Base-by-base conservation (phyloP, 2,888 invertebrate genomes). In the Stegana nigrithorax region DNA sequence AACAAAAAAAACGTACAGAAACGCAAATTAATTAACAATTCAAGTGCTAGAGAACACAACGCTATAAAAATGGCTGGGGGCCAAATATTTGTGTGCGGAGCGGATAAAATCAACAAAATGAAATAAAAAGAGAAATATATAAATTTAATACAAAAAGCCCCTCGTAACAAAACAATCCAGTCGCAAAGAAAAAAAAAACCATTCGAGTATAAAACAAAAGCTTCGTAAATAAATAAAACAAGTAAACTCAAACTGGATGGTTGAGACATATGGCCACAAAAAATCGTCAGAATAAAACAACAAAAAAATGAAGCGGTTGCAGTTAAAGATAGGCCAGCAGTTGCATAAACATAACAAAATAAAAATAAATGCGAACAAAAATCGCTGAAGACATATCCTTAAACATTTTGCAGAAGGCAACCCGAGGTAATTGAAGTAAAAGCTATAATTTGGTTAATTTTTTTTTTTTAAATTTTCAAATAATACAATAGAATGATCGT, bases 21-120 rank as follows among this genome's bases (percentile, higher is more conserved):
- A 55, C n/a, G 36, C 55, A 53, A 60, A 60, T 60, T 60, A 60
- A 60, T 60, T 60, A 60, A 60, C 60, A 60, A 60, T 60, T 60
- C 60, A 26, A 51, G 50, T 42, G 53, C 45, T 21, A 21, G 25
- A 53, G 42, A 45, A 55, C 29, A 60, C 51, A 55, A 53, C 19
- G 12, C 4, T 42, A 51, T 60, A 60, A 60, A 60, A 60, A 55
- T 55, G 55, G 44, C 44, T 12, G 44, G 29, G 53, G 29, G 29
- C 44, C 17, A 23, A 51, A 25, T 3, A 14, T 42, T 42, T 12
- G 42, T 42, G 10, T 32, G 2, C n/a, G 32, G 2, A 32, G 39
- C 39, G 17, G 6, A n/a, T 5, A 14, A 14, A 39, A 4, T n/a
- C 39, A 39, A 39, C 39, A 39, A 39, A 39, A 39, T 39, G 39